Evolutionary conservation across 2,113 vertebrate species (phyloP).

Genomic region (Argyrosomus japonicus): DNA sequence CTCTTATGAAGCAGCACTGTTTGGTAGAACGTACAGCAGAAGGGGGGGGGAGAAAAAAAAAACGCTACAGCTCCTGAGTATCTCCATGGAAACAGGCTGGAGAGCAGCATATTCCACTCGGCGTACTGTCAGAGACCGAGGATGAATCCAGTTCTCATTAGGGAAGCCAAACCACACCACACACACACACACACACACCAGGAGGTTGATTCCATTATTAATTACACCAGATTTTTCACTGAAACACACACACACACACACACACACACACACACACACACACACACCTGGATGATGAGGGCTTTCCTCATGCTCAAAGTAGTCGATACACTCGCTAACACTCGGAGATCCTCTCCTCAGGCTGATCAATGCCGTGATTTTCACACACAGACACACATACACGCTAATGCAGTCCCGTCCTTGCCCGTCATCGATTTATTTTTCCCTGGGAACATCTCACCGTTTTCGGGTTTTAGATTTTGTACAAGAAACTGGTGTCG

Average conservation of each 20-base stretch:
- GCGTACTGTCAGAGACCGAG: slow-evolving; percentile 74
- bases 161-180: slow-evolving; percentile 69
- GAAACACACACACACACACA: no score
- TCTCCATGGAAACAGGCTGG: slow-evolving; percentile 85
- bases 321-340: slow-evolving; percentile 10
- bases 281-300: slow-evolving; percentile 65
- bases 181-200: slow-evolving; percentile 41
- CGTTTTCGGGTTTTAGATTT: not conserved
- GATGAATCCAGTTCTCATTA: slow-evolving; percentile 79
- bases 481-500: not conserved
- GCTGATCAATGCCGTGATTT: slow-evolving; percentile 40
- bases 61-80: slow-evolving; percentile 76
- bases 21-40: slow-evolving; percentile 78
- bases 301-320: slow-evolving; percentile 56
- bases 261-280: no score
- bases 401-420: not conserved
- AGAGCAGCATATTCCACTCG: slow-evolving; percentile 79
- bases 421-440: slow-evolving; percentile 1
- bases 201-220: slow-evolving; percentile 68
- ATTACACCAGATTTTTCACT: slow-evolving; percentile 55
- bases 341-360: slow-evolving; percentile 21
- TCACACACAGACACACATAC: not conserved
- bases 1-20: slow-evolving; percentile 68
- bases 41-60: slow-evolving; percentile 16
- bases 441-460: not conserved